Conservation (phyloP, 2,888 invertebrate genomes). For the Apodemia duryi region DNA sequence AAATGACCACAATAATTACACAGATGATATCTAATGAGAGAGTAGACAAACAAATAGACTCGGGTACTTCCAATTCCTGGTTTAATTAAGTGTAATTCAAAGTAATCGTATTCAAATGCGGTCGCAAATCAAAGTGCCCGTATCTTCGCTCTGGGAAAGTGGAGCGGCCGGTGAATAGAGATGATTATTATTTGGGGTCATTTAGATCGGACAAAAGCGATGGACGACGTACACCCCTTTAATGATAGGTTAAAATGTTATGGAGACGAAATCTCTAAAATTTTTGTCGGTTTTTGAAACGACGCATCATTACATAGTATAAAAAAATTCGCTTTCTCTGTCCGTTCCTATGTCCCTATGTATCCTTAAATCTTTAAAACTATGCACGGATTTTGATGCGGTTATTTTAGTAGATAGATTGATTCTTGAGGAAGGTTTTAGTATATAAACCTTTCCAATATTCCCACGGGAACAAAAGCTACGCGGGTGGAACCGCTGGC, state of each 20-base stretch:
- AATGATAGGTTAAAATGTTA: conserved; percentile 35
- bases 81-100: conserved; percentile 71
- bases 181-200: conserved; percentile 74
- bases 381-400: no score
- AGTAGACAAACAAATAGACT: conserved; percentile 41
- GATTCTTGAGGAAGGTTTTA: no score
- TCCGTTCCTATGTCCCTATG: no score
- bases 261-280: conserved; percentile 39
- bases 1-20: conserved; percentile 19
- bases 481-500: no score
- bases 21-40: conserved; percentile 38
- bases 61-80: conserved; percentile 46
- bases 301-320: background rate
- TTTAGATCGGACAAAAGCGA: conserved; percentile 66
- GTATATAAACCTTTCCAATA: no score
- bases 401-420: no score
- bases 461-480: no score
- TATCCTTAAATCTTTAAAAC: no score
- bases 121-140: conserved; percentile 72
- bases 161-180: conserved; percentile 60
- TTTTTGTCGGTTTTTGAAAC: background rate
- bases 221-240: conserved; percentile 54
- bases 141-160: conserved; percentile 73
- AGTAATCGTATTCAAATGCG: conserved; percentile 64
- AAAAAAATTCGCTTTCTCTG: no score